Evolutionary conservation across 2,797 vertebrate species (phyloP), one percentile per base, ranked within the genome.

Genomic region (Toxotes lorentzi): DNA sequence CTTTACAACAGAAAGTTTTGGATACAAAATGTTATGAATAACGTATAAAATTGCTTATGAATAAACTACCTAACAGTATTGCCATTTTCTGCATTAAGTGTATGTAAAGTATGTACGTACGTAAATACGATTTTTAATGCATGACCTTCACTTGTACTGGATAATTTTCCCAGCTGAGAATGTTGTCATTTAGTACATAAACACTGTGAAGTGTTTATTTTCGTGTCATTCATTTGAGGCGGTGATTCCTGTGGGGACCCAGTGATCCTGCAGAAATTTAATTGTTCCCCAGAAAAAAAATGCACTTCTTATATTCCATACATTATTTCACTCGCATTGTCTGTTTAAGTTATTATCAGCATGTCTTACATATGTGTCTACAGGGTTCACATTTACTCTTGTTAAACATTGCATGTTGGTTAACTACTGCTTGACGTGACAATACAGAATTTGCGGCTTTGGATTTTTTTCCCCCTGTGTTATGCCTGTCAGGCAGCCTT

Each of bases 401-500:
- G 24, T 30, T 4, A 54, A 45, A 45, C 23, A 60, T 23, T 23
- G 2, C 10, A 0, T 61, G 38, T 10, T 43, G 58, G 9, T 3
- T 27, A 5, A 62, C 2, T n/a, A 59, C 7, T 34, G 1, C 7
- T 34, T 50, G 32, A 3, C 5, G 5, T 24, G 8, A 19, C 10
- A 71, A 38, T 51, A 11, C 6, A 2, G 1, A 27, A 10, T 53
- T 13, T 11, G 17, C 5, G 0, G 2, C 4, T 5, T 30, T 14
- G 5, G 1, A 9, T 5, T 50, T 48, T 30, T 19, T 0, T 53
- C 68, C 61, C 61, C 68, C 61, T 43, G 30, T 5, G 30, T 6
- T 0, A 0, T 0, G 13, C 5, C 56, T 60, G n/a, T 19, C 11
- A 72, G 38, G 56, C 27, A 59, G 30, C 8, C 1, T 9, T 27